phyloP scores from a whole-genome alignment of 2,888 invertebrate genomes.

The Norana najaformis region DNA sequence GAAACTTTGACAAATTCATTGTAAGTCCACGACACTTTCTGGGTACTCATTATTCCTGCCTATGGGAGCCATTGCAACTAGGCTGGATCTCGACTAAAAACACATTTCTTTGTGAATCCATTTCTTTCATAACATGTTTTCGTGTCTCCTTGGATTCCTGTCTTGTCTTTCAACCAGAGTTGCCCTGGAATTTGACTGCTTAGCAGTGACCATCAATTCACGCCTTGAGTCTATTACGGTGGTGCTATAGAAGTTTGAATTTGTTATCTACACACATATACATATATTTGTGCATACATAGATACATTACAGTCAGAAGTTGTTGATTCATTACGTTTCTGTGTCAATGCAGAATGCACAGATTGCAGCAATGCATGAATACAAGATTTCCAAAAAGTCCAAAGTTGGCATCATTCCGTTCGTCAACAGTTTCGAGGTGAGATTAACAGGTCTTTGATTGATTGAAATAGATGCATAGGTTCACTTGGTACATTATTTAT shows the following conservation, averaged over 20 bases:
- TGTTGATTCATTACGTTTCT: background rate
- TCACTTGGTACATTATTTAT: too few species aligned
- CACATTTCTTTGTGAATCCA: background rate
- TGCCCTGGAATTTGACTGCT: too few species aligned
- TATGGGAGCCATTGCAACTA: background rate
- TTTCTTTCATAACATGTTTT: too few species aligned
- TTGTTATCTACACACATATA: too few species aligned
- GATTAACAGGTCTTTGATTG: too few species aligned
- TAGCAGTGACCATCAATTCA: too few species aligned
- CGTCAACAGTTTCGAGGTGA: constrained; percentile 81
- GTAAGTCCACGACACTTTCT: constrained; percentile 54
- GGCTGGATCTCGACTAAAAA: background rate
- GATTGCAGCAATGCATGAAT: constrained; percentile 78
- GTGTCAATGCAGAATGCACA: constrained; percentile 64
- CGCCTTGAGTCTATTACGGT: too few species aligned
- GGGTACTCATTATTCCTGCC: background rate
- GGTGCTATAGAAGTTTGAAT: too few species aligned
- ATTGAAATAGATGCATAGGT: too few species aligned
- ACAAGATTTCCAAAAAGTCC: constrained; percentile 73
- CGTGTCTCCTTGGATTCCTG: too few species aligned
- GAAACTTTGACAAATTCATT: constrained; percentile 90
- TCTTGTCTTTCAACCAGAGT: too few species aligned
- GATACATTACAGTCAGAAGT: background rate
- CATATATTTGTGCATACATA: background rate
- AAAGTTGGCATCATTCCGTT: constrained; percentile 89